Base-by-base conservation (phyloP, 1,140 invertebrate species). In the Drosophila micromelanica region DNA sequence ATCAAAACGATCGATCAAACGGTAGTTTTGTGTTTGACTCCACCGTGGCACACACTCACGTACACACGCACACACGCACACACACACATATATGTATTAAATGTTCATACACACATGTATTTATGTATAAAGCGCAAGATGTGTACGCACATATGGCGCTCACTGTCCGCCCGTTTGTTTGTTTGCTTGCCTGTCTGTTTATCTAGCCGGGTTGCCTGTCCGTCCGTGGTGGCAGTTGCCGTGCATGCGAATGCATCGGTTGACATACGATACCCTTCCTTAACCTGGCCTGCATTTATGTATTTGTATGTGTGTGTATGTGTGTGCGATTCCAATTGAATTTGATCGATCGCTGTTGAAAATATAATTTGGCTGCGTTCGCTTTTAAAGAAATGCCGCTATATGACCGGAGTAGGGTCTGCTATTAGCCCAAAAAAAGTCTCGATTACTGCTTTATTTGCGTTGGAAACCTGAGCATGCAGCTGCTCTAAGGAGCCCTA, bases 1-100 rank as follows among this genome's bases (percentile, higher is more conserved):
- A 91, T 91, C 89, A 89, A 91, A 91, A 77, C 89, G 76, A 91
- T 91, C 89, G 84, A 91, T 91, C 89, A 91, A 91, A 91, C 89
- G 89, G 89, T 91, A 91, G 89, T 91, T 91, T 91, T 78, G 67
- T 89, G 79, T 77, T 73, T 75, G 52, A 59, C 49, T 63, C 35
- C 57, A 51, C 45, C 68, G 57, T 64, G 40, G 45, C 5, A 32
- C 71, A 68, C 54, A 63, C 59, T 48, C 67, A 49, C 63, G 52
- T 49, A 49, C 54, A 13, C 60, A 45, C 32, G n/a, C 55, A 49
- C 54, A 13, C 60, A 45, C 32, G n/a, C 55, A 46, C 23, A 15
- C 42, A 38, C 71, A 49, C 59, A 46, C 17, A 56, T 13, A 56
- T 3, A 46, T 27, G 35, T 48, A 55, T 37, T 27, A 17, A 61